A percentile compares a stretch with the other conserved stretches of the same genome.
Evolutionary conservation across 1,140 invertebrate species (phyloP).

Genomic region (Drosophila setifemur): DNA sequence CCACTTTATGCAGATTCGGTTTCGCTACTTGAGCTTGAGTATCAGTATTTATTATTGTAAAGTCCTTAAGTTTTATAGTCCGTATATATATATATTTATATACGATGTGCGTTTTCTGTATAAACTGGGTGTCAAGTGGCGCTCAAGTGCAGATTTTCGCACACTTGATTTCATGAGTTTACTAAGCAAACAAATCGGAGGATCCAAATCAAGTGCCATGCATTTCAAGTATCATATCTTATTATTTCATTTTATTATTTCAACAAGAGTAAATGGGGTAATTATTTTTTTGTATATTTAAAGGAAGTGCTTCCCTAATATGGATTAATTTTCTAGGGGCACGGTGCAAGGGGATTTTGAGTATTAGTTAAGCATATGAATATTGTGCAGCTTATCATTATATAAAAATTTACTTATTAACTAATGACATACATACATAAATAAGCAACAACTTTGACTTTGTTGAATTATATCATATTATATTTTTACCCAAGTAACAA

Average conservation of each 20-base stretch:
- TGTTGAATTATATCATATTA: no score
- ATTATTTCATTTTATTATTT: not conserved
- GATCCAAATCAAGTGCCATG: constrained; percentile 6
- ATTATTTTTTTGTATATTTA: no score
- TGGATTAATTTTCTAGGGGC: no score
- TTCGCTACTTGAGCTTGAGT: constrained; percentile 74
- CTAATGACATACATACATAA: no score
- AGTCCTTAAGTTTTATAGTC: constrained; percentile 57
- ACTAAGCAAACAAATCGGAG: not conserved
- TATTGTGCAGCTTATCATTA: no score
- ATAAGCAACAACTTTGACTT: no score
- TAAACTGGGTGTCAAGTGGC: constrained; percentile 61
- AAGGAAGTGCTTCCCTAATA: no score
- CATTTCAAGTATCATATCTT: not conserved
- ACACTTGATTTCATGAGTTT: constrained; percentile 43
- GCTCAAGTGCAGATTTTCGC: constrained; percentile 73
- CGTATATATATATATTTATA: constrained; percentile 8
- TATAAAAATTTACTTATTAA: no score
- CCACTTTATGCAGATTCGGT: constrained; percentile 77
- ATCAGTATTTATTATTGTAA: constrained; percentile 66
- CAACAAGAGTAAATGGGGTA: no score
- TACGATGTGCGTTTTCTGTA: constrained; percentile 1
- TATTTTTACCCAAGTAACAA: no score
- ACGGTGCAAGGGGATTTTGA: no score
- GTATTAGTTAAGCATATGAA: no score